Evolutionary conservation across 92 coral and sea anemone genomes (phyloP), one percentile per base, ranked within the genome.

Genomic region (Actinernus sp.): DNA sequence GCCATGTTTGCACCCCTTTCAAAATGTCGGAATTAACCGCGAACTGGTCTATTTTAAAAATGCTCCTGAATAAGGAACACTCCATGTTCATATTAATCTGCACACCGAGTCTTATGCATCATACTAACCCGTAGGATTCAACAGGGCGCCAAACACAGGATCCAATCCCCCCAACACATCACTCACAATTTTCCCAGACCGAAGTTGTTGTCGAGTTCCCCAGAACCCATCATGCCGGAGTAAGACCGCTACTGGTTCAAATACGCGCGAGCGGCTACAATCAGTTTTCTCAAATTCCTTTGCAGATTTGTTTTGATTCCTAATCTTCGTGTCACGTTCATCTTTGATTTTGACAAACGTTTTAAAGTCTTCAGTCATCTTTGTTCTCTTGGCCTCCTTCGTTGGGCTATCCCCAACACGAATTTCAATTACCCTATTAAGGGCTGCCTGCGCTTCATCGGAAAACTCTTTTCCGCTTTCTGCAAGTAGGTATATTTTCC

Each of bases 91-190:
- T n/a, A n/a, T n/a, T n/a, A n/a, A n/a, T n/a, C n/a, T n/a, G n/a
- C n/a, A n/a, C n/a, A n/a, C n/a, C n/a, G n/a, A n/a, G n/a, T n/a
- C n/a, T n/a, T n/a, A n/a, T n/a, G n/a, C n/a, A n/a, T n/a, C n/a
- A n/a, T n/a, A n/a, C 72, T 52, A 19, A 81, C 87, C 87, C 63
- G 87, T 81, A 18, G 78, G 81, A n/a, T 81, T 81, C 7, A 81
- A 49, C 4, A 81, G 67, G n/a, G 64, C 87, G 2, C 87, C 87
- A 57, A 72, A 81, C 23, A 81, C 75, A 1, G 87, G 87, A 49
- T 81, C 87, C 14, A 81, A 43, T 17, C 81, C 87, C 1, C 87
- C 81, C 3, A 81, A 40, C 67, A 81, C 57, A 30, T 81, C 87
- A 1, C 43, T 68, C 13, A 81, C 81, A 9, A 81, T 69, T 40